Evolutionary conservation across 2,113 vertebrate species (phyloP), one percentile per base, ranked within the genome.

Genomic region (Physeter macrocephalus): DNA sequence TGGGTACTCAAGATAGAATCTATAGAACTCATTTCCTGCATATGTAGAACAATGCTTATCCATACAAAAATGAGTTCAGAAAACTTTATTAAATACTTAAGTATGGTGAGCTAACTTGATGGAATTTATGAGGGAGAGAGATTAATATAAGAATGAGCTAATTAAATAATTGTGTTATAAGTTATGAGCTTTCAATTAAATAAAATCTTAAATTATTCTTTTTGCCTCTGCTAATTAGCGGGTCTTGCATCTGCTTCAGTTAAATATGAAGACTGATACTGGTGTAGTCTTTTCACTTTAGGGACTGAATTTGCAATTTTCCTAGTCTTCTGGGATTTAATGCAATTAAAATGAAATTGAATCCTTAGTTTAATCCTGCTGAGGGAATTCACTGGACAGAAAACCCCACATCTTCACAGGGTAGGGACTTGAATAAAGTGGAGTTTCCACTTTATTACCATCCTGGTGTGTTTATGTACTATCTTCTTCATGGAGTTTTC

Each of bases 311-410:
- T 98, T 98, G 34, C 96, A 96, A 97, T 96, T 67, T 90, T 62
- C 43, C 71, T 74, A 88, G 15, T 98, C 98, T 97, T 98, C 72
- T 85, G 98, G 95, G 97, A 98, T 92, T 81, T 96, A 94, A 98
- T 97, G 94, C 90, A 98, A 98, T 98, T 98, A 98, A 98, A 98
- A 98, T 94, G 95, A 98, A 98, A 98, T 98, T 98, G 95, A 98
- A 98, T 98, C 95, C 91, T 97, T 98, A 69, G 78, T 94, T 98
- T 98, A 97, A 98, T 98, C 95, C 94, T 96, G 96, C 75, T 78
- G 61, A 86, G 78, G 93, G 92, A 98, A 5, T 90, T 52, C 92
- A 41, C 66, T 94, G 77, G 81, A 97, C 62, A 95, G 96, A 98
- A 98, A 97, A 77, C 87, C 81, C 74, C 81, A 92, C 6, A 94